phyloP scores from a whole-genome alignment of 2,888 invertebrate species.

The Melipona bicolor region DNA sequence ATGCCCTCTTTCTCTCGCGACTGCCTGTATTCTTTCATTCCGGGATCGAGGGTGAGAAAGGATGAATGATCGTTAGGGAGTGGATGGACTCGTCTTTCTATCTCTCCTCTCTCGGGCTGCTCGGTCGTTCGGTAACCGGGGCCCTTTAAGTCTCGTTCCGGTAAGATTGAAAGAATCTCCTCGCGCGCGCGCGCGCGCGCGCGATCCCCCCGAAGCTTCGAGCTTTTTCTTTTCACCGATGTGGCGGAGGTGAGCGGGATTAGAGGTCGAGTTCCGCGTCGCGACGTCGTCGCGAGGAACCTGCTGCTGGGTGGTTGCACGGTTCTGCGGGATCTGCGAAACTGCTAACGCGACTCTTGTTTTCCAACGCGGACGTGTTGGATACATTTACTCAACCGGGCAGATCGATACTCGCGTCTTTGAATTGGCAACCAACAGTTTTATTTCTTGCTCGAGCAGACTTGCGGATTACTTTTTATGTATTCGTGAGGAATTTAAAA shows the following conservation, averaged over 20 bases:
- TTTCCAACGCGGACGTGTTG: background rate
- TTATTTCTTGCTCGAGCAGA: no score
- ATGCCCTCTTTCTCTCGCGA: constrained; percentile 27
- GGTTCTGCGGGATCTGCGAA: background rate
- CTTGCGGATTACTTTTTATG: no score
- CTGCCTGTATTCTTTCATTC: constrained; percentile 52
- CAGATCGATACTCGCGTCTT: background rate
- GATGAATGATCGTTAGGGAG: constrained; percentile 66
- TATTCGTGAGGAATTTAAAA: no score
- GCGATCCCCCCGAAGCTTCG: background rate
- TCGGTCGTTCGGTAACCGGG: constrained; percentile 18
- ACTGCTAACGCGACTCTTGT: background rate
- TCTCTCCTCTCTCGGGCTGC: background rate
- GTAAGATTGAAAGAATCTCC: constrained; percentile 51
- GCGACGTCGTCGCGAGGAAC: constrained; percentile 1
- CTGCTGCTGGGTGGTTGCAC: background rate
- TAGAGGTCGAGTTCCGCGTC: constrained; percentile 35
- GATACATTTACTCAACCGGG: background rate
- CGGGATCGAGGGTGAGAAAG: constrained; percentile 62
- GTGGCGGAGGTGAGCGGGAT: constrained; percentile 27
- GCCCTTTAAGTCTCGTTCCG: constrained; percentile 45
- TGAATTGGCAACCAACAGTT: background rate
- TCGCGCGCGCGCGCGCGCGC: background rate
- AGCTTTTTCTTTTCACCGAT: constrained; percentile 18
- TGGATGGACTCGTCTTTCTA: constrained; percentile 26